Evolutionary conservation across 2,888 invertebrate genomes (phyloP).

Genomic region (Caenorhabditis sp.): DNA sequence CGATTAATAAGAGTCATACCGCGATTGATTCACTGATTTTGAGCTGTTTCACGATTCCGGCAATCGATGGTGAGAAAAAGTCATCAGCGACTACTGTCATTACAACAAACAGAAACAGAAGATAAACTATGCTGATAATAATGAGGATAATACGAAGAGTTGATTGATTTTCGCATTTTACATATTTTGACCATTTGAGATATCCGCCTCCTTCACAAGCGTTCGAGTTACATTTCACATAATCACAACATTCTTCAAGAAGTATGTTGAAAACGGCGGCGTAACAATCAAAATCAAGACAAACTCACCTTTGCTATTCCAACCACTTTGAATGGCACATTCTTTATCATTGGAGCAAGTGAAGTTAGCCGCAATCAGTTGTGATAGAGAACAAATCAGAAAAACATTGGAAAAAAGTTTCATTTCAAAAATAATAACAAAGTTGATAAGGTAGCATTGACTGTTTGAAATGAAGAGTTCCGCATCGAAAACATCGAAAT

Average conservation of each 20-base stretch:
- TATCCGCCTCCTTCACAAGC: conserved; percentile 66
- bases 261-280: no score
- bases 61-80: conserved; percentile 71
- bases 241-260: conserved; percentile 40
- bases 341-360: not conserved
- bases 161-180: conserved; percentile 39
- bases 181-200: conserved; percentile 55
- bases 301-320: not conserved
- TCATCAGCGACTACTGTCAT: conserved; percentile 63
- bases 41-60: conserved; percentile 73
- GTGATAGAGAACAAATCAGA: not conserved
- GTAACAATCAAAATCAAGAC: no score
- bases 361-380: not conserved
- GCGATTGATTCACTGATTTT: conserved; percentile 73
- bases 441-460: not conserved
- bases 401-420: not conserved
- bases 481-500: conserved; percentile 2
- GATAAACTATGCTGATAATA: conserved; percentile 40
- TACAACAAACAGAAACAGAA: conserved; percentile 56
- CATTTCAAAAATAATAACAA: not conserved
- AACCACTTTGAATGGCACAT: not conserved
- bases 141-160: conserved; percentile 41
- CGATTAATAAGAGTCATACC: conserved; percentile 61
- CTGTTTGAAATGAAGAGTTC: not conserved
- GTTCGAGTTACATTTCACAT: conserved; percentile 49